phyloP scores from a whole-genome alignment of 2,797 vertebrate species.

The Melanotaenia nigrans region DNA sequence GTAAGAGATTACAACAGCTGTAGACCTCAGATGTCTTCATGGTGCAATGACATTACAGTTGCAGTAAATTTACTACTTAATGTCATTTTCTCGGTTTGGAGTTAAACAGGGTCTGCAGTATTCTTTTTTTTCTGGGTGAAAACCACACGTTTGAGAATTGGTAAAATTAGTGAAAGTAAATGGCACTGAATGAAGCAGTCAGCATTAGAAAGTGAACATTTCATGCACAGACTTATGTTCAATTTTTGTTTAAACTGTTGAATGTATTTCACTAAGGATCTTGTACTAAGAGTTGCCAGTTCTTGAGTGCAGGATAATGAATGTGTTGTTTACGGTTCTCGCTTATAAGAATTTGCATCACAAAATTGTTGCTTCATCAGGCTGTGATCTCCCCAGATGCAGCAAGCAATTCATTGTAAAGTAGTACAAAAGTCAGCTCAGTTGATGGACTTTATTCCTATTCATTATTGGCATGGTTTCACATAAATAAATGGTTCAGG shows the following conservation, averaged over 20 bases:
- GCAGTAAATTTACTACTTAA: not conserved
- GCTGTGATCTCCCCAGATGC: not conserved
- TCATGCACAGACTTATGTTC: not conserved
- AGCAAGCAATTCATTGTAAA: constrained; percentile 7
- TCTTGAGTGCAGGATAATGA: not conserved
- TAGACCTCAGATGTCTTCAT: constrained; percentile 2
- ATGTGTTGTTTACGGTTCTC: no score
- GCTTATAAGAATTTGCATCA: no score
- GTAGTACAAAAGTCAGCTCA: not conserved
- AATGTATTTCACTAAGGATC: not conserved
- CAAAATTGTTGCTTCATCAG: not conserved
- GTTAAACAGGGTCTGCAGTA: not conserved
- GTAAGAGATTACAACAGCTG: not conserved
- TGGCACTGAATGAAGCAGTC: not conserved
- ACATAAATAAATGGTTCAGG: not conserved
- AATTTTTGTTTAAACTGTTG: not conserved
- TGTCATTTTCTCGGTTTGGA: not conserved
- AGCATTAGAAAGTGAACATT: not conserved
- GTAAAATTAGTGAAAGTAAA: not conserved
- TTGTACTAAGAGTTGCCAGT: not conserved
- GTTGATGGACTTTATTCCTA: not conserved
- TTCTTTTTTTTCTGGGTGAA: not conserved
- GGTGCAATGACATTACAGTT: constrained; percentile 13
- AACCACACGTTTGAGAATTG: not conserved
- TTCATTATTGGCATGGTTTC: not conserved